Base-by-base conservation (phyloP, 2,113 vertebrate genomes). In the Eulemur rufifrons region DNA sequence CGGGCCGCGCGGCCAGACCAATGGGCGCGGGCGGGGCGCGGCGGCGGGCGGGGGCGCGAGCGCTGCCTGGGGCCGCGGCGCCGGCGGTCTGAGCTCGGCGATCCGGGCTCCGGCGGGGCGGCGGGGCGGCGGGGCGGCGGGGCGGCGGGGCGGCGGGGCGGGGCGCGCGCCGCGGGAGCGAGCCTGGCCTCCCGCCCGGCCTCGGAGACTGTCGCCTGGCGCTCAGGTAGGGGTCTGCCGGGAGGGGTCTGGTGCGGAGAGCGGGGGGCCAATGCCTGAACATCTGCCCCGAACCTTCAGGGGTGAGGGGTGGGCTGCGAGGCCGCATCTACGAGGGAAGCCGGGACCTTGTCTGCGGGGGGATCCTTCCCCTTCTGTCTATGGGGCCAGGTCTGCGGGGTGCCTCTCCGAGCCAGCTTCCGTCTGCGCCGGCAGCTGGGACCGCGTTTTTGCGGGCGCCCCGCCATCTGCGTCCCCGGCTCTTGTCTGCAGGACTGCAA, bases 171-270 rank as follows among this genome's bases (percentile, higher is more conserved):
- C n/a, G 81, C 93, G 59, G 91, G 96, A 96, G 93, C 94, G 61
- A 96, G 95, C 76, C 76, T 42, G 71, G 91, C 71, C n/a, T n/a
- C 71, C 52, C 29, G n/a, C 76, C 3, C 13, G 92, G 68, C 89
- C 32, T 50, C 68, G 42, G 81, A 94, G 82, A 93, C 89, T 4
- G 93, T 89, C 61, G 27, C 66, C 78, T 0, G 18, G 86, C 42
- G 29, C 83, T 8, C 32, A 97, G 97, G 97, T 98, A 98, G 61
- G 96, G 81, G 66, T 81, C 88, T 10, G 77, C 42, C 8, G 69
- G 45, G 32, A n/a, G 39, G 76, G 47, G 64, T 45, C 9, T 17
- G 42, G 64, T 71, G 25, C 17, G 23, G 63, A 94, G 25, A 56
- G 37, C 20, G 11, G 37, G 61, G 39, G 47, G 23, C 56, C 23